Percentiles rank a stretch among this genome's conserved stretches.
Evolutionary conservation across 2,888 invertebrate genomes (phyloP).

Genomic region (Serripes groenlandicus): DNA sequence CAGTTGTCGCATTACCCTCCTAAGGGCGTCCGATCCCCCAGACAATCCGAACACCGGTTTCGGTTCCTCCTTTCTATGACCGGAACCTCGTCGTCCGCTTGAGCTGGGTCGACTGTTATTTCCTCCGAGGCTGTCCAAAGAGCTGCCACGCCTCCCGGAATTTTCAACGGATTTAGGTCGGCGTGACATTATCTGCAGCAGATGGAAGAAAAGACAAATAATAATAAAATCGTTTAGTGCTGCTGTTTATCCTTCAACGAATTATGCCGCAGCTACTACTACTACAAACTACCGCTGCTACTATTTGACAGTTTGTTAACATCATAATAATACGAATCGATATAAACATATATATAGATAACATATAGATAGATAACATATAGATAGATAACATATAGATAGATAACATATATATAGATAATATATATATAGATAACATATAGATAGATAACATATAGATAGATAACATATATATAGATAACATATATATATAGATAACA

Average conservation of each 20-base stretch:
- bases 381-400: too few species aligned
- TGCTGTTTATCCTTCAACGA: background rate
- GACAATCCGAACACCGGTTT: constrained; percentile 3
- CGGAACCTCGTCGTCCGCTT: background rate
- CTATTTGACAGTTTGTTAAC: background rate
- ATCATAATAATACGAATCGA: background rate
- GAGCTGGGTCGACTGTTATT: background rate
- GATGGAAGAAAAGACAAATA: background rate
- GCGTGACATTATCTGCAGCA: background rate
- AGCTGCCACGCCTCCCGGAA: background rate
- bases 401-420: too few species aligned
- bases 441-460: too few species aligned
- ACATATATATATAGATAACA: too few species aligned
- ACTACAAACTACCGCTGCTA: background rate
- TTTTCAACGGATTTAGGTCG: background rate
- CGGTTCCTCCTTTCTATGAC: background rate
- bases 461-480: too few species aligned
- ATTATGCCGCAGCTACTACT: background rate
- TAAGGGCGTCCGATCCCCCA: constrained; percentile 4
- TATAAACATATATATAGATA: too few species aligned
- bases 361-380: too few species aligned
- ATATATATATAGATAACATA: too few species aligned
- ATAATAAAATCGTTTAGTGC: background rate
- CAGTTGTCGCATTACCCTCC: constrained; percentile 15
- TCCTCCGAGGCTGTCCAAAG: background rate